Conservation (phyloP, 1,140 invertebrate species). For the Macrotrachela quadricornifera region DNA sequence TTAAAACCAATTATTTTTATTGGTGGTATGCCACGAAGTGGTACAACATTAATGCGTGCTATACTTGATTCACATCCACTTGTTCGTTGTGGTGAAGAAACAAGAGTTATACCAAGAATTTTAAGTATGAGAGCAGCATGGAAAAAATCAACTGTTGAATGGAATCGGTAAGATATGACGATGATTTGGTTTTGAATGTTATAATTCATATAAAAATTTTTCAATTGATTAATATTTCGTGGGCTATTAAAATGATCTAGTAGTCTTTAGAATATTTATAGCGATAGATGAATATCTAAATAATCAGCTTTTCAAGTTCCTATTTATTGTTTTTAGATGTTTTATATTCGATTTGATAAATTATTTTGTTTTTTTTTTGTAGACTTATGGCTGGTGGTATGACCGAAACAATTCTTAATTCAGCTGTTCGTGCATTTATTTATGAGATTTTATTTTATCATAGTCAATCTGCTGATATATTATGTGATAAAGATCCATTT, state of each 20-base stretch:
- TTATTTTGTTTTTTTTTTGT: too few relatives aligned
- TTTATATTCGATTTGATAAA: too few relatives aligned
- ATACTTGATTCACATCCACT: conserved; percentile 93
- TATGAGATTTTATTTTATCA: conserved; percentile 55
- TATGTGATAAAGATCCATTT: conserved; percentile 98
- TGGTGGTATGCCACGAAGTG: conserved; percentile 79
- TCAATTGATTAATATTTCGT: too few relatives aligned
- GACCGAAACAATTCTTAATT: conserved; percentile 67
- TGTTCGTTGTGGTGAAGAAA: conserved; percentile 89
- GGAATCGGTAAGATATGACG: too few relatives aligned
- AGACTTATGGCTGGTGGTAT: conserved; percentile 47
- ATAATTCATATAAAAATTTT: too few relatives aligned
- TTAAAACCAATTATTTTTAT: conserved; percentile 43
- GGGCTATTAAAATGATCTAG: too few relatives aligned
- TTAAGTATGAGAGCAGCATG: neutral
- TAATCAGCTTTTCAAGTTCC: too few relatives aligned
- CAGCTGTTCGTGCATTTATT: conserved; percentile 83
- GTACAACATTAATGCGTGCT: conserved; percentile 82
- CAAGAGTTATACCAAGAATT: conserved; percentile 65
- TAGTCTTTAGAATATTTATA: too few relatives aligned
- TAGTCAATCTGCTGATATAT: conserved; percentile 60
- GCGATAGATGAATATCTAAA: too few relatives aligned
- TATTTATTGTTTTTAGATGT: too few relatives aligned
- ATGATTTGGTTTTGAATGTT: too few relatives aligned
- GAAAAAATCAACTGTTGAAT: neutral